Evolutionary conservation across 2,797 vertebrate species (phyloP).

Genomic region (Micropoecilia bifurca): DNA sequence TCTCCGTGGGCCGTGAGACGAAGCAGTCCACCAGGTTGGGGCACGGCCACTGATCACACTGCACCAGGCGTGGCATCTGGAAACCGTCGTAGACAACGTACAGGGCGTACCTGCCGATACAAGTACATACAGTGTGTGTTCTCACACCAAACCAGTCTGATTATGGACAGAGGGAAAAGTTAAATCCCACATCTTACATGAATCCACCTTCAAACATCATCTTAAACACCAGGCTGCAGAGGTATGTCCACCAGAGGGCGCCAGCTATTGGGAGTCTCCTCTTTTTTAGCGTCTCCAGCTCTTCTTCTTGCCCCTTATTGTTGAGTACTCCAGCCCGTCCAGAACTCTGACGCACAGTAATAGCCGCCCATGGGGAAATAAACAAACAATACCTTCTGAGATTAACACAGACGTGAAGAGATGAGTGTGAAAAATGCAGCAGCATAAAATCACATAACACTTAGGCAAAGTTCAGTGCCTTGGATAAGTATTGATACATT

Average conservation of each 20-base stretch:
- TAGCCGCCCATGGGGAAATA: background rate
- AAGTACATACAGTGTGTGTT: background rate
- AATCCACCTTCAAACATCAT: constrained; percentile 79
- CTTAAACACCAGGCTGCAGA: constrained; percentile 75
- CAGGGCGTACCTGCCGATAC: constrained; percentile 67
- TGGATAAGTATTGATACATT: background rate
- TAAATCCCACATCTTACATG: constrained; percentile 57
- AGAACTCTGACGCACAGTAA: constrained; percentile 49
- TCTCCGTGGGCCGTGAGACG: constrained; percentile 81
- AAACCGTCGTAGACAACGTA: constrained; percentile 79
- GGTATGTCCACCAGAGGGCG: constrained; percentile 80
- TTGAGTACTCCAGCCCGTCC: constrained; percentile 42
- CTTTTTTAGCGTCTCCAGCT: constrained; percentile 67
- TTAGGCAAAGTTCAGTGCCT: background rate
- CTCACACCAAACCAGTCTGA: background rate
- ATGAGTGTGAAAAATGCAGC: background rate
- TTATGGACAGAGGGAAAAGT: background rate
- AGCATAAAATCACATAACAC: background rate
- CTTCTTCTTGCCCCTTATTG: constrained; percentile 58
- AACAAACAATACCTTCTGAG: background rate
- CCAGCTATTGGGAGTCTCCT: constrained; percentile 69
- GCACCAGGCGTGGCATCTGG: constrained; percentile 77
- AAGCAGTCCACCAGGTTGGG: constrained; percentile 83
- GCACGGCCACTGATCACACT: constrained; percentile 80
- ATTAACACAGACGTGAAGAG: background rate